Base-by-base conservation (phyloP, 2,797 vertebrate species). In the Euthynnus affinis region DNA sequence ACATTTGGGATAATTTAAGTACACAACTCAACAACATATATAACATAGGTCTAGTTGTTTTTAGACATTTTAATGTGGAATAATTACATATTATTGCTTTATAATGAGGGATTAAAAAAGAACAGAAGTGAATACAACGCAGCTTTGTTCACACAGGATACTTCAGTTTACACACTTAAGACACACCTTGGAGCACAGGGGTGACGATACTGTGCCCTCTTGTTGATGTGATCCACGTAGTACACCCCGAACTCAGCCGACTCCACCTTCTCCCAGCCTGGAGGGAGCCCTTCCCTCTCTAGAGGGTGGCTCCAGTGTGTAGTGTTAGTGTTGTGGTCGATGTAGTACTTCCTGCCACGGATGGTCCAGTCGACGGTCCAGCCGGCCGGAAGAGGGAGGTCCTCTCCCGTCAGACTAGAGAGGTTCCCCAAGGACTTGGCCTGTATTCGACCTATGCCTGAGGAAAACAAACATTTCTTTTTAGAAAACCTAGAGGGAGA, bases 321-420 rank as follows among this genome's bases (percentile, higher is more conserved):
- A 0, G 98, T 99, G 88, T 99, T 99, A 5, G 98, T 99, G 94
- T 99, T 99, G 91, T 99, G 98, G 81, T 99, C 98, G 46, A 99
- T 99, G 87, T 96, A 99, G 87, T 99, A 99, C 84, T 98, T 99
- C 91, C 98, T 96, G 91, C 98, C 98, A 61, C 98, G 91, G 87
- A 99, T 97, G 82, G 98, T 99, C 98, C 98, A 99, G 95, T 99
- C 98, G 63, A 98, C 96, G 42, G 97, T 96, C 98, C 98, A 99
- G 89, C 98, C 98, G 10, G 93, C 95, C 79, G 97, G 98, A 87
- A 99, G 97, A 62, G 97, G 97, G 70, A 96, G 90, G 89, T 99
- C 98, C 83, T 99, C 98, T 51, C 91, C 96, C 14, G 96, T 96
- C 48, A 97, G 94, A 76, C 94, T 98, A 61, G 97, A 97, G 88